phyloP scores from a whole-genome alignment of 2,797 vertebrate species.

The Pseudomugil gertrudae region DNA sequence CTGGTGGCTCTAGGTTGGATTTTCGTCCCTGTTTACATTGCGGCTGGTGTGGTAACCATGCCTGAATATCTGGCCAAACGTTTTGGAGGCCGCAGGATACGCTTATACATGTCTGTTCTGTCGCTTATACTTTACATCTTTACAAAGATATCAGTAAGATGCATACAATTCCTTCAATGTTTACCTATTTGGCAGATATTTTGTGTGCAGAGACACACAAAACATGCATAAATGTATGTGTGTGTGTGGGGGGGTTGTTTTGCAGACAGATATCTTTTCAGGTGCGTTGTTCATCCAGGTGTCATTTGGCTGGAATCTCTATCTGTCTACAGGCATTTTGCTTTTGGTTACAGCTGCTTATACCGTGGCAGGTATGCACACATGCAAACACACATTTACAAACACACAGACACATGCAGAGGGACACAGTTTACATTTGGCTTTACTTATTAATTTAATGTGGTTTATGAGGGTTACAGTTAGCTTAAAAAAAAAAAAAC shows the following conservation, averaged over 20 bases:
- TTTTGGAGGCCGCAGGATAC: conserved; percentile 93
- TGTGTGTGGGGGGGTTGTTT: conserved; percentile 36
- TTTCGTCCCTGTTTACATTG: conserved; percentile 93
- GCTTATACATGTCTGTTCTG: conserved; percentile 91
- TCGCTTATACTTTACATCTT: conserved; percentile 95
- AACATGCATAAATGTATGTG: conserved; percentile 1
- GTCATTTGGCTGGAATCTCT: conserved; percentile 92
- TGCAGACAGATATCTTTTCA: conserved; percentile 92
- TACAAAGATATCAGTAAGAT: conserved; percentile 94
- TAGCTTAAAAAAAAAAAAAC: too few species aligned
- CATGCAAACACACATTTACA: neutral
- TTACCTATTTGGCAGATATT: neutral
- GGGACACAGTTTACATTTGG: too few species aligned
- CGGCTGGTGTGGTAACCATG: conserved; percentile 93
- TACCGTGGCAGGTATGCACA: conserved; percentile 87
- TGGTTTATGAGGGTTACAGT: too few species aligned
- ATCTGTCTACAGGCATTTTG: conserved; percentile 88
- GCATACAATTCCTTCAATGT: neutral
- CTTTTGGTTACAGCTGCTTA: conserved; percentile 90
- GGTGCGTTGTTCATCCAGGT: conserved; percentile 91
- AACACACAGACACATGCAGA: neutral
- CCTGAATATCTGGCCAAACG: conserved; percentile 93
- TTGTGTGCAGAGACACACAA: neutral
- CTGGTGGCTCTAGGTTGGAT: conserved; percentile 94
- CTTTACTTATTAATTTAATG: too few species aligned